Conservation (phyloP, 2,113 vertebrate genomes). For the Aramus guarauna region DNA sequence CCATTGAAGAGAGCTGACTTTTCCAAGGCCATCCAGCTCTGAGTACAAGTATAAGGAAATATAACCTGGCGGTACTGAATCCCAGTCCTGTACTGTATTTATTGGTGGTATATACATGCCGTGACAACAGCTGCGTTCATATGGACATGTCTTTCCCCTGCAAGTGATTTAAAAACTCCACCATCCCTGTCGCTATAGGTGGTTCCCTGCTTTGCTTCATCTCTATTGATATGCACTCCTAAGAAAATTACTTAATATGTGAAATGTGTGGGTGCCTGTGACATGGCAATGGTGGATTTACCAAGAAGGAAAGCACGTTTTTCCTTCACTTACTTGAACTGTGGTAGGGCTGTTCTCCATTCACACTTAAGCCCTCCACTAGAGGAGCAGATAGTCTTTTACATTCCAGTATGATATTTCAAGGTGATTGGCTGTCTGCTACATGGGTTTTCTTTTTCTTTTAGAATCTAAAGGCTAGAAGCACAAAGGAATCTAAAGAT, state of each 20-base stretch:
- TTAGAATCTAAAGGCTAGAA: conserved; percentile 93
- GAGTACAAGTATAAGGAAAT: neutral
- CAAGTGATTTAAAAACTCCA: neutral
- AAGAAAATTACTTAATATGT: neutral
- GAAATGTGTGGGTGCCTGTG: neutral
- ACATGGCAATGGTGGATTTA: neutral
- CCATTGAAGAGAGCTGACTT: neutral
- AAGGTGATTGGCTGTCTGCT: conserved; percentile 1
- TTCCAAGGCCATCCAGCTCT: neutral
- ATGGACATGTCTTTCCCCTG: neutral
- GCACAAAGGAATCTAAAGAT: conserved; percentile 91
- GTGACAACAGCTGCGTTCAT: neutral
- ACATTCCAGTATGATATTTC: neutral
- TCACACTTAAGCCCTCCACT: neutral
- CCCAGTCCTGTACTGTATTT: neutral
- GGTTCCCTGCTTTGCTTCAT: neutral
- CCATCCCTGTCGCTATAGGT: neutral
- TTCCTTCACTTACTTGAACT: neutral
- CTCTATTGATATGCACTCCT: neutral
- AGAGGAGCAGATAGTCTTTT: neutral
- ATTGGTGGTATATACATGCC: neutral
- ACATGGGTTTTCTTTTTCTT: neutral
- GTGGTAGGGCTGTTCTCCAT: neutral
- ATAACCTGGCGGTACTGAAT: neutral
- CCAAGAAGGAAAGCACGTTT: neutral